phyloP scores from a whole-genome alignment of 2,888 invertebrate genomes.

The Arctia plantaginis region DNA sequence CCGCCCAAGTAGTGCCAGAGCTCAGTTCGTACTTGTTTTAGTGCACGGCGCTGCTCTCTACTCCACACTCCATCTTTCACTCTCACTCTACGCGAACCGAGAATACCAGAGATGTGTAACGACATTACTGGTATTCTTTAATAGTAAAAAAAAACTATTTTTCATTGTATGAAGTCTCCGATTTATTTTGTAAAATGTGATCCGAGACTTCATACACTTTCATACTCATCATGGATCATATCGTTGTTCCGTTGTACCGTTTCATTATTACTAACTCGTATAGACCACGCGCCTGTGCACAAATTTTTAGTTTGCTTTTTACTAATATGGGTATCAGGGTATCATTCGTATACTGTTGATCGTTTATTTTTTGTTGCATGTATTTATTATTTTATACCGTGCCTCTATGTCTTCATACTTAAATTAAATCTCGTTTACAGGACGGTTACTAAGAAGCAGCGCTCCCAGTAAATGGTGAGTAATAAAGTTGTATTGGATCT shows the following conservation, averaged over 20 bases:
- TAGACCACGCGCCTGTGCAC: slow-evolving; percentile 44
- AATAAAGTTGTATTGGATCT: slow-evolving; percentile 55
- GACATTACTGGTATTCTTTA: too few relatives aligned
- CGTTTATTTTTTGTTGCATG: slow-evolving; percentile 37
- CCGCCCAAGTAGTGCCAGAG: slow-evolving; percentile 70
- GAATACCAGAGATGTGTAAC: too few relatives aligned
- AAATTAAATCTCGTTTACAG: slow-evolving; percentile 29
- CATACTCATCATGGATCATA: background rate
- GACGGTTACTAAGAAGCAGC: slow-evolving; percentile 51
- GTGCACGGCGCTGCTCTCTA: slow-evolving; percentile 42
- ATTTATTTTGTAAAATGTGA: too few relatives aligned
- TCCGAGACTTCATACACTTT: background rate
- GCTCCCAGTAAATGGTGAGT: slow-evolving; percentile 61
- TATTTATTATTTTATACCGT: slow-evolving; percentile 22
- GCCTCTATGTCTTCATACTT: background rate
- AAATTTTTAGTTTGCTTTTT: slow-evolving; percentile 44
- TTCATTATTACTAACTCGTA: slow-evolving; percentile 17
- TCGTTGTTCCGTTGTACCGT: background rate
- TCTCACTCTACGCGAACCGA: too few relatives aligned
- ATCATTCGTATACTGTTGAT: slow-evolving; percentile 1
- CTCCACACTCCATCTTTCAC: background rate
- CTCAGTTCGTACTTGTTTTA: slow-evolving; percentile 48
- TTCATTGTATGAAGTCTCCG: too few relatives aligned
- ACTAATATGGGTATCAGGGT: slow-evolving; percentile 20
- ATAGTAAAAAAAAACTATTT: too few relatives aligned